Percentiles rank a stretch among this genome's conserved stretches.
phyloP scores from a whole-genome alignment of 1,140 invertebrate species.

The Tetragnatha versicolor region DNA sequence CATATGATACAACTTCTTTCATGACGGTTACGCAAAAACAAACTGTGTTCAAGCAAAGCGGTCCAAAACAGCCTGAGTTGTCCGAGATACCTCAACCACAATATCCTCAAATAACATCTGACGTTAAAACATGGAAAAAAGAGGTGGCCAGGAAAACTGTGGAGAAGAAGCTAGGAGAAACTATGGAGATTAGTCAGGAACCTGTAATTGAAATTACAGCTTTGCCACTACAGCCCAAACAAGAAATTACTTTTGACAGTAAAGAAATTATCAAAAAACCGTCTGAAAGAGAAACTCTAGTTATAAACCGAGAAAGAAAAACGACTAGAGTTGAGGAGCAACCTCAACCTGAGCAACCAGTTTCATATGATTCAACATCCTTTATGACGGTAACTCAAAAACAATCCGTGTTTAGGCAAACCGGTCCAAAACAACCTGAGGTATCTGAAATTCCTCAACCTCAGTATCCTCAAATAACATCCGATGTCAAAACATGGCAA shows the following conservation, averaged over 20 bases:
- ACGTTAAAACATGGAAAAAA: constrained; percentile 29
- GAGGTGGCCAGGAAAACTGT: constrained; percentile 56
- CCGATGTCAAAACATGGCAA: not conserved
- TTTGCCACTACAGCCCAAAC: constrained; percentile 47
- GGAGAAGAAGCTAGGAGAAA: constrained; percentile 37
- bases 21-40: not conserved
- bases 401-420: not conserved
- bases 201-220: constrained; percentile 14
- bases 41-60: not conserved
- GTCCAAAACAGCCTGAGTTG: not conserved
- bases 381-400: not conserved
- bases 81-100: constrained; percentile 59
- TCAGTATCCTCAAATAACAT: not conserved
- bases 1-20: constrained; percentile 27
- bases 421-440: not conserved
- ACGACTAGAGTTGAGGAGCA: not conserved
- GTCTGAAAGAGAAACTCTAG: not conserved
- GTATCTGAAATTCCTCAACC: not conserved
- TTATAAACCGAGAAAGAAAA: constrained; percentile 2
- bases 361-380: not conserved
- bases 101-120: constrained; percentile 4
- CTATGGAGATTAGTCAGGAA: constrained; percentile 1
- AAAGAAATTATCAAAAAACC: not conserved
- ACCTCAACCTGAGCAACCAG: not conserved
- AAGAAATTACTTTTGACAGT: constrained; percentile 56